Evolutionary conservation across 2,797 vertebrate genomes (phyloP), one percentile per base, ranked within the genome.

Genomic region (Melanotaenia boesemani): DNA sequence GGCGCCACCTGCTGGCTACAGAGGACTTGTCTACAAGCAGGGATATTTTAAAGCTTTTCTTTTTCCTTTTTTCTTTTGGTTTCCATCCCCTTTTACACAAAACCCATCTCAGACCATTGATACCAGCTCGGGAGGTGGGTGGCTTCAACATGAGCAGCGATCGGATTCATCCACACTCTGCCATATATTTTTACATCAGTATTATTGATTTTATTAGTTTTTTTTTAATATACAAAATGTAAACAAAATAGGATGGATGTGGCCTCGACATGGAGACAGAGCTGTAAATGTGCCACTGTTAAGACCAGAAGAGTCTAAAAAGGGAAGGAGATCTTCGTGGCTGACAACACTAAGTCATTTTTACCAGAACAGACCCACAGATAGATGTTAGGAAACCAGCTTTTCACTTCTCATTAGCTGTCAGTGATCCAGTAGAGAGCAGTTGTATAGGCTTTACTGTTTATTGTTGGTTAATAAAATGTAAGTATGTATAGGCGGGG

Each of bases 401-500:
- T 95, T 95, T 95, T 96, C 95, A 96, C 96, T 96, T 96, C 95
- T 96, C 96, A 94, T 96, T 97, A 96, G 96, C 95, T 95, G 95
- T 97, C 95, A 94, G 95, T 96, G 95, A 96, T 95, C 96, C 95
- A 92, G 95, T 97, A 96, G 96, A 94, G 95, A 95, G 93, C 92
- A 96, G 95, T 97, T 97, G 96, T 97, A 97, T 97, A 97, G 96
- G 95, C 95, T 96, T 97, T 96, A 95, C 96, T 95, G 96, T 97
- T 97, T 96, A 96, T 96, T 96, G 95, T 96, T 96, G n/a, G 97
- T 96, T 97, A 96, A 96, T 96, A 96, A 96, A 96, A 95, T 98
- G 97, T 98, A 98, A 98, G 97, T 98, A 98, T 98, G 97, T 99
- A 98, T 97, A 97, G 97, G 96, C 95, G 95, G 96, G 96, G 95